Evolutionary conservation across 2,113 vertebrate species (phyloP).

Genomic region (Nothobranchius furzeri): DNA sequence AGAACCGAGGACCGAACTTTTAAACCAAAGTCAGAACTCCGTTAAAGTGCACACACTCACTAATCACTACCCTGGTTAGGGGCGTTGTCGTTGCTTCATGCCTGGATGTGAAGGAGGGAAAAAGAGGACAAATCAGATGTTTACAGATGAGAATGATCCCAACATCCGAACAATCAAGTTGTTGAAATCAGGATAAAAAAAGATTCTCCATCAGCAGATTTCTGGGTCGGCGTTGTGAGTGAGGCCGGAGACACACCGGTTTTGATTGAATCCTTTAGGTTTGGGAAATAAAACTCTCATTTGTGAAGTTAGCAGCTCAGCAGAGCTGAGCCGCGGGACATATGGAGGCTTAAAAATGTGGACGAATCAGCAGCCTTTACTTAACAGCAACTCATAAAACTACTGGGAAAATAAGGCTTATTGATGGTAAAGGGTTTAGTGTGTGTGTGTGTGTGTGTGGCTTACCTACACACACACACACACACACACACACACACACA

Average conservation of each 20-base stretch:
- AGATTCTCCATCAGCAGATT: not conserved
- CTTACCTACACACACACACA: no score
- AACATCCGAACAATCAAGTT: not conserved
- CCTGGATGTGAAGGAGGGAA: no score
- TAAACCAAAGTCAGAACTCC: no score
- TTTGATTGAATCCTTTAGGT: slow-evolving; percentile 26
- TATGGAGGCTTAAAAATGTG: slow-evolving; percentile 53
- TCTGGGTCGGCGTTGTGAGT: not conserved
- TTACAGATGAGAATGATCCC: no score
- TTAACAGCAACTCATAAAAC: slow-evolving; percentile 30
- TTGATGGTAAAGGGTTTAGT: slow-evolving; percentile 7
- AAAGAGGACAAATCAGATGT: no score
- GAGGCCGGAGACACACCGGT: slow-evolving; percentile 29
- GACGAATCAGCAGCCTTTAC: slow-evolving; percentile 55
- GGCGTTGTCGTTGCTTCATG: no score
- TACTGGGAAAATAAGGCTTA: slow-evolving; percentile 23
- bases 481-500: no score
- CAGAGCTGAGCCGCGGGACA: slow-evolving; percentile 29
- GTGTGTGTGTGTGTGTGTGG: slow-evolving; percentile 16
- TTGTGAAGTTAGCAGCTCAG: slow-evolving; percentile 50
- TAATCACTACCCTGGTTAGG: no score
- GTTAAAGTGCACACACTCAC: no score
- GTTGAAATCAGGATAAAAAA: not conserved
- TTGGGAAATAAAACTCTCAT: slow-evolving; percentile 32
- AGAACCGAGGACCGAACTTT: no score